A percentile compares a stretch with the other conserved stretches of the same genome.
Conservation (phyloP, 2,888 invertebrate genomes). For the Acleris literana region DNA sequence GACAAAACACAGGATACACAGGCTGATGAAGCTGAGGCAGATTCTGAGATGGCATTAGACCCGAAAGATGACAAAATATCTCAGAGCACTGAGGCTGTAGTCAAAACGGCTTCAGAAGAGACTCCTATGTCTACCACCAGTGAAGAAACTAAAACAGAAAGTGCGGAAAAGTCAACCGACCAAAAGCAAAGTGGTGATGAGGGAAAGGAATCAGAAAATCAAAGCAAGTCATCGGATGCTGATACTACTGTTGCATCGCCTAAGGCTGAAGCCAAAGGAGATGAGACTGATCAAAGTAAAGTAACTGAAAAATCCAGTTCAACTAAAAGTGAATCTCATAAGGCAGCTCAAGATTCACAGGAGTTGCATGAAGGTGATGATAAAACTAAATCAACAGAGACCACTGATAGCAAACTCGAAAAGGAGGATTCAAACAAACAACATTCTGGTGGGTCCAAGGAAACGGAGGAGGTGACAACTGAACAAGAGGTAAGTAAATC, state of each 20-base stretch:
- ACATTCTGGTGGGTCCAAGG: constrained; percentile 45
- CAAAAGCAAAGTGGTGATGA: constrained; percentile 42
- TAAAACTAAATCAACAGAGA: constrained; percentile 58
- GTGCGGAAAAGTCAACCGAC: constrained; percentile 42
- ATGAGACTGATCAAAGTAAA: constrained; percentile 67
- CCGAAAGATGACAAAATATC: constrained; percentile 51
- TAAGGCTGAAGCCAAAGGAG: constrained; percentile 41
- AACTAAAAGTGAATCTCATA: constrained; percentile 11
- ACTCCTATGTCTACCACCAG: constrained; percentile 64
- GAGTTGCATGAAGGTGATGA: constrained; percentile 2
- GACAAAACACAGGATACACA: constrained; percentile 67
- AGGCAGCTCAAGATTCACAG: constrained; percentile 1
- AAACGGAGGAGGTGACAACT: constrained; percentile 47
- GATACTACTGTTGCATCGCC: constrained; percentile 55
- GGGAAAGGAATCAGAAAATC: constrained; percentile 37
- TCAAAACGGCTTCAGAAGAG: constrained; percentile 45
- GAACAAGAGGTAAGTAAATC: constrained; percentile 72
- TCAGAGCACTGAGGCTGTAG: constrained; percentile 48
- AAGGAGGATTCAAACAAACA: constrained; percentile 43
- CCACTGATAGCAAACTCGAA: constrained; percentile 54
- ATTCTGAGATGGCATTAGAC: constrained; percentile 41
- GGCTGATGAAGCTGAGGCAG: constrained; percentile 54
- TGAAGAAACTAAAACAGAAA: constrained; percentile 54
- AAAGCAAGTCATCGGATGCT: constrained; percentile 47
- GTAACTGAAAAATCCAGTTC: constrained; percentile 14